Evolutionary conservation across 2,888 invertebrate species (phyloP).

Genomic region (Erebia ligea): DNA sequence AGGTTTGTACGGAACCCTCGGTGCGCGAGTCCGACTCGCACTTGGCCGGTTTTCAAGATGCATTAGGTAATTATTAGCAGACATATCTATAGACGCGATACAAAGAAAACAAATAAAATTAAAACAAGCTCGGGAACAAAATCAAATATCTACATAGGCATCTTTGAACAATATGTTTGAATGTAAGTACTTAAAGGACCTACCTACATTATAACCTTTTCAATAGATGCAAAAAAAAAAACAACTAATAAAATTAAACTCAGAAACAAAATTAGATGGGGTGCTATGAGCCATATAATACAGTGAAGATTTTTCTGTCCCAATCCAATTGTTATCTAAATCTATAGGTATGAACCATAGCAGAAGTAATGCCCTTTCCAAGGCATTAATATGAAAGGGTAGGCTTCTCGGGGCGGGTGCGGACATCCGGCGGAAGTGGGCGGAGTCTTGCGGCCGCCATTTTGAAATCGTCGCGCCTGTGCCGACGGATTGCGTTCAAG

Average conservation of each 20-base stretch:
- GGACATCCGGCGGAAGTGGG: conserved; percentile 78
- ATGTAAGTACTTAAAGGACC: too few relatives aligned
- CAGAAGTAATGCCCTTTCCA: conserved; percentile 12
- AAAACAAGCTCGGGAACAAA: too few relatives aligned
- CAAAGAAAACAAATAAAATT: too few relatives aligned
- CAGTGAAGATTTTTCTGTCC: neutral
- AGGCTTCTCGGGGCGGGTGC: conserved; percentile 49
- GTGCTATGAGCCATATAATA: neutral
- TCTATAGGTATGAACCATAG: neutral
- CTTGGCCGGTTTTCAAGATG: too few relatives aligned
- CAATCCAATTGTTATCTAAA: neutral
- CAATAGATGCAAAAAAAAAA: too few relatives aligned
- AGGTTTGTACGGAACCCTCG: too few relatives aligned
- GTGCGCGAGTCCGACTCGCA: too few relatives aligned
- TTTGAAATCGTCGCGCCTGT: conserved; percentile 61
- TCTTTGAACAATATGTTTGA: too few relatives aligned
- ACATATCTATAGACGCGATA: too few relatives aligned
- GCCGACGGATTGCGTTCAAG: conserved; percentile 32
- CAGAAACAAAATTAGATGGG: neutral
- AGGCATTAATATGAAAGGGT: conserved; percentile 41
- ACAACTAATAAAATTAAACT: neutral
- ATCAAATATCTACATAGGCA: too few relatives aligned
- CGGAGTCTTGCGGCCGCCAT: conserved; percentile 66
- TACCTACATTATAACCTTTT: too few relatives aligned
- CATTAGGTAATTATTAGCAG: too few relatives aligned